These are phyloP conservation scores for Hydrotaea diabolus DNA, from an alignment of 2,888 invertebrate species.

Conservation along the genomic window DNA sequence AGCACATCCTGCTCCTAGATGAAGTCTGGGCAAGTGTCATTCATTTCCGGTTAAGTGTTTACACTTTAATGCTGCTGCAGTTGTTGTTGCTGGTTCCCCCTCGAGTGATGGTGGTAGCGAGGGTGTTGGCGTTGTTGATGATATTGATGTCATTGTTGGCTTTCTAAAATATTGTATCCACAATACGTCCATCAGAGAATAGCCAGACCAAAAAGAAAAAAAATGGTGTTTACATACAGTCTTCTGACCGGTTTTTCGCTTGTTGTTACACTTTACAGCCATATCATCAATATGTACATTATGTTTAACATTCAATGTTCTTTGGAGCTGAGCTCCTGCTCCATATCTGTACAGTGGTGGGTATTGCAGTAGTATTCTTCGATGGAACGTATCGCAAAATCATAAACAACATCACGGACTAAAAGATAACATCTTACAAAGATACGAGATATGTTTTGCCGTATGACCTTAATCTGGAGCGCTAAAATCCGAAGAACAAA, in stretches of 20 bases:
- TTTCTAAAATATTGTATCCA: slow-evolving; percentile 29
- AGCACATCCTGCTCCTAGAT: neutral
- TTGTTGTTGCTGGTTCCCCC: neutral
- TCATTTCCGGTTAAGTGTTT: slow-evolving; percentile 31
- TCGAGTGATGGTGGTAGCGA: neutral
- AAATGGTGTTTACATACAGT: neutral
- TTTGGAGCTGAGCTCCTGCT: neutral
- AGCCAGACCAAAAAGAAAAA: neutral
- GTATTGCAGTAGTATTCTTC: neutral
- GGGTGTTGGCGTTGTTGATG: slow-evolving; percentile 12
- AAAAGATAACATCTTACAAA: too few relatives aligned
- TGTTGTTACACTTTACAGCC: slow-evolving; percentile 25
- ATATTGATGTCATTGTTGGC: neutral
- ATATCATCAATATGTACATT: slow-evolving; percentile 26
- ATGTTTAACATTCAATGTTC: slow-evolving; percentile 29
- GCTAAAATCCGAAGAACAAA: too few relatives aligned
- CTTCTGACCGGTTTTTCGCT: neutral
- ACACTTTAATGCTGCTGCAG: neutral
- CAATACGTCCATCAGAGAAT: neutral
- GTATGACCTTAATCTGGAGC: too few relatives aligned
- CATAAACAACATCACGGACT: too few relatives aligned
- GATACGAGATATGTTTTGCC: too few relatives aligned
- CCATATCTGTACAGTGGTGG: neutral
- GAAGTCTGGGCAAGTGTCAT: slow-evolving; percentile 3
- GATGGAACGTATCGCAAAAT: too few relatives aligned